Percentiles rank a stretch among this genome's conserved stretches.
Evolutionary conservation across 2,113 vertebrate genomes (phyloP).

Genomic region (Pagrus major): DNA sequence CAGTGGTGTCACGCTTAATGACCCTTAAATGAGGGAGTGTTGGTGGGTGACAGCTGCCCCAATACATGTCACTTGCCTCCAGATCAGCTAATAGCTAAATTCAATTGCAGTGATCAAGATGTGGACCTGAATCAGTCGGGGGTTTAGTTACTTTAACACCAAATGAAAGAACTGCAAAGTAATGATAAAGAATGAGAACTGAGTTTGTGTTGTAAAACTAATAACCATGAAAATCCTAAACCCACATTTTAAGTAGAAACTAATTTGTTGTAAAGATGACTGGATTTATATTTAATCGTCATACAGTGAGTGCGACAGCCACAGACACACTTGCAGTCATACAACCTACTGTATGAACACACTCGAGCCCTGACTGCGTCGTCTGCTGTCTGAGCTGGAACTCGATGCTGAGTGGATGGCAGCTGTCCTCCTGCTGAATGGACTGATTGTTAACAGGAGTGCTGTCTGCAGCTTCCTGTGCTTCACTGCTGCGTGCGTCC

Average conservation of each 20-base stretch:
- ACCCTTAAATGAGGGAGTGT: too few species aligned
- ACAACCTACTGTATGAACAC: too few species aligned
- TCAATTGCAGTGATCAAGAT: too few species aligned
- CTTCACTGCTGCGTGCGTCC: not conserved
- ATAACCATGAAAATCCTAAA: too few species aligned
- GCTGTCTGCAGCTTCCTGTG: not conserved
- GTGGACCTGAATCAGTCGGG: too few species aligned
- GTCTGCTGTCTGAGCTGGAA: slow-evolving; percentile 1
- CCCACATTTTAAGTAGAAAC: not conserved
- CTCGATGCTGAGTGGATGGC: slow-evolving; percentile 3
- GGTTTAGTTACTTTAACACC: too few species aligned
- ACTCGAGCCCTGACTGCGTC: not conserved
- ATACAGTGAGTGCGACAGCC: not conserved
- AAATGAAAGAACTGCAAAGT: not conserved
- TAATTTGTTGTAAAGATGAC: not conserved
- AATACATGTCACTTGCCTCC: too few species aligned
- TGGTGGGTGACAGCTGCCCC: too few species aligned
- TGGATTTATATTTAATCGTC: not conserved
- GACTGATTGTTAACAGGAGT: not conserved
- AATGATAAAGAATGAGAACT: not conserved
- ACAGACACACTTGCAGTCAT: not conserved
- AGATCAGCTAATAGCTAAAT: too few species aligned
- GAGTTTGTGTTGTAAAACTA: not conserved
- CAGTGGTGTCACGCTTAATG: too few species aligned
- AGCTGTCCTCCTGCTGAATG: not conserved